phyloP scores from a whole-genome alignment of 2,797 vertebrate species.

The Thamnophis elegans region DNA sequence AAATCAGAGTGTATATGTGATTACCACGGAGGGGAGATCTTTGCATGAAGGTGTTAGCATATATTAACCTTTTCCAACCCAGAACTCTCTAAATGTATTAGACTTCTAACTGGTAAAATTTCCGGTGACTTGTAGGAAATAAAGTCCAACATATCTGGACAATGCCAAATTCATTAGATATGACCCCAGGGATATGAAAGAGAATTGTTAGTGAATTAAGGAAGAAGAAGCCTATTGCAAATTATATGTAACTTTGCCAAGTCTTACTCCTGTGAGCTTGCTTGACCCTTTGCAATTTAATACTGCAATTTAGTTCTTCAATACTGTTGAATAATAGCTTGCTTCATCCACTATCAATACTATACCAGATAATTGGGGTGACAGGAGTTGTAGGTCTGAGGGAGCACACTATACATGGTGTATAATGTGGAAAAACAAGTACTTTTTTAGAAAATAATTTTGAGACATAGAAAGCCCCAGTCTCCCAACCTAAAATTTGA shows the following conservation, averaged over 20 bases:
- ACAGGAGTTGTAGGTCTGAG: not conserved
- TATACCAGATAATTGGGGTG: not conserved
- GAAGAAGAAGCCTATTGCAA: not conserved
- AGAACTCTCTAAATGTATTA: not conserved
- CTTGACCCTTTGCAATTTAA: not conserved
- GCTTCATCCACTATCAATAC: not conserved
- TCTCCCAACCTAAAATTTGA: not conserved
- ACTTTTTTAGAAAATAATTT: not conserved
- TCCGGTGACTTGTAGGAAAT: not conserved
- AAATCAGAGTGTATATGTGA: not conserved
- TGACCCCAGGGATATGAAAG: not conserved
- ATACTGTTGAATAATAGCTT: not conserved
- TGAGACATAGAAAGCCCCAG: not conserved
- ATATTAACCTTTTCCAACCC: not conserved
- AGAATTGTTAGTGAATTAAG: not conserved
- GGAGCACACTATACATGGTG: not conserved
- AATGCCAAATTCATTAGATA: not conserved
- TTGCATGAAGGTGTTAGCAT: not conserved
- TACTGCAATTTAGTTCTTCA: no score
- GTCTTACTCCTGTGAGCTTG: not conserved
- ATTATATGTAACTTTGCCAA: not conserved
- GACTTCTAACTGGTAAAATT: not conserved
- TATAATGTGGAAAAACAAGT: not conserved
- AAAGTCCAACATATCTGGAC: not conserved
- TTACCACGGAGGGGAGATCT: not conserved